Conservation (phyloP, 1,140 invertebrate species). For the Epicauta chinensis region DNA sequence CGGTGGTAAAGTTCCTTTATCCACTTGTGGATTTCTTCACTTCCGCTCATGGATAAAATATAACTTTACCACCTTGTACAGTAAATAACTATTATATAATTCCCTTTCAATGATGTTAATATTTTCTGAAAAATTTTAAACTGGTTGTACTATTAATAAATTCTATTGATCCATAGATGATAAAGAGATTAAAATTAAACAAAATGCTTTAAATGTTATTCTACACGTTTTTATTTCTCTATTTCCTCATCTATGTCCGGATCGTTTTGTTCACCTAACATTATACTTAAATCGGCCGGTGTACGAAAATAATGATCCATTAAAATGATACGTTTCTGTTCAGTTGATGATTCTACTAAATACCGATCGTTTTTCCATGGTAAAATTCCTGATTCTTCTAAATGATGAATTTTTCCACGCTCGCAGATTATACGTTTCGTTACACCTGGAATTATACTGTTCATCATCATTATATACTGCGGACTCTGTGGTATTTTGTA, state of each 20-base stretch:
- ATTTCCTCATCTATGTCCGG: slow-evolving; percentile 12
- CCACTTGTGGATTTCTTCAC: no score
- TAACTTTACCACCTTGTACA: no score
- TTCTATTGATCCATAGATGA: slow-evolving; percentile 1
- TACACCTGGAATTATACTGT: slow-evolving; percentile 9
- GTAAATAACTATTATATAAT: no score
- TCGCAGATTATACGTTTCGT: not conserved
- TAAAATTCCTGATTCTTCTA: slow-evolving; percentile 9
- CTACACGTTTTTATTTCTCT: not conserved
- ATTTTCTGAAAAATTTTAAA: not conserved
- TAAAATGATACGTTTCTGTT: slow-evolving; percentile 21
- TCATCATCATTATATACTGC: slow-evolving; percentile 18
- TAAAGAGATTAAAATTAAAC: not conserved
- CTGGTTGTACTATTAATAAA: slow-evolving; percentile 10
- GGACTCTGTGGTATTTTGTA: slow-evolving; percentile 13
- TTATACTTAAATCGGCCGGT: slow-evolving; percentile 32
- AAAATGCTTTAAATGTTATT: slow-evolving; percentile 14
- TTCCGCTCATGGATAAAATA: no score
- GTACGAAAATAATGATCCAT: slow-evolving; percentile 29
- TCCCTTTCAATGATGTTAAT: no score
- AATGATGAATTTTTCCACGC: slow-evolving; percentile 12
- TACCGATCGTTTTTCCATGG: slow-evolving; percentile 21
- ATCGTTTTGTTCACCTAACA: slow-evolving; percentile 28
- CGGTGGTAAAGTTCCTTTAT: no score
- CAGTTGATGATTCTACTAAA: not conserved